phyloP scores from a whole-genome alignment of 1,140 invertebrate genomes.

The Lordiphosa stackelbergi region DNA sequence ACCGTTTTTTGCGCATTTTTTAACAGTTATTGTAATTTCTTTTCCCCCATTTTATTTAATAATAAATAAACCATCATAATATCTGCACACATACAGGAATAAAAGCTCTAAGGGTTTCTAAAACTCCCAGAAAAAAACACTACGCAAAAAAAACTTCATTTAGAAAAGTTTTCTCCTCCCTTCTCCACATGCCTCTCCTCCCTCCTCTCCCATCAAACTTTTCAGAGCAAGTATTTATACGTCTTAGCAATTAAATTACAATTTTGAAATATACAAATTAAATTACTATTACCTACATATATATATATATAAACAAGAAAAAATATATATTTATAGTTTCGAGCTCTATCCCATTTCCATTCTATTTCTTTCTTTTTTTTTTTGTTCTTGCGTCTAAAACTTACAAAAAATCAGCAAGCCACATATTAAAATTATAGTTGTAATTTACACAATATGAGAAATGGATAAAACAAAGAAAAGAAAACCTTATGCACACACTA shows the following conservation, averaged over 20 bases:
- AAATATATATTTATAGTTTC: constrained; percentile 66
- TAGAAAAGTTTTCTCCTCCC: constrained; percentile 7
- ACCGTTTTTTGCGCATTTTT: constrained; percentile 50
- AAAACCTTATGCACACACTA: constrained; percentile 37
- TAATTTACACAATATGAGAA: constrained; percentile 36
- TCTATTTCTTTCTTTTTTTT: constrained; percentile 20
- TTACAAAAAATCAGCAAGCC: constrained; percentile 25
- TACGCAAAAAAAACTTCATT: constrained; percentile 13
- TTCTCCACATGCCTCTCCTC: neutral
- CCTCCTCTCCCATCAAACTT: constrained; percentile 7
- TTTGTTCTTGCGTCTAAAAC: constrained; percentile 31
- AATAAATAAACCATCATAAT: constrained; percentile 41
- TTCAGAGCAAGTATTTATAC: constrained; percentile 63
- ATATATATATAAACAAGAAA: constrained; percentile 40
- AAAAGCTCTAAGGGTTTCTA: constrained; percentile 57
- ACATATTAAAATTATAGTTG: constrained; percentile 51
- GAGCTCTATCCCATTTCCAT: constrained; percentile 30
- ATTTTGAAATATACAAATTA: constrained; percentile 69
- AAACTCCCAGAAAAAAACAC: constrained; percentile 33
- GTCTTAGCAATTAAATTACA: constrained; percentile 70
- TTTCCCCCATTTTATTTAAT: no score
- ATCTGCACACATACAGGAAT: constrained; percentile 36
- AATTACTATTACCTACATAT: constrained; percentile 57
- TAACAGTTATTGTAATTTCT: no score
- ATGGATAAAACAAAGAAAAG: constrained; percentile 25